phyloP scores from a whole-genome alignment of 2,113 vertebrate genomes.

The Acrocephalus kingi region DNA sequence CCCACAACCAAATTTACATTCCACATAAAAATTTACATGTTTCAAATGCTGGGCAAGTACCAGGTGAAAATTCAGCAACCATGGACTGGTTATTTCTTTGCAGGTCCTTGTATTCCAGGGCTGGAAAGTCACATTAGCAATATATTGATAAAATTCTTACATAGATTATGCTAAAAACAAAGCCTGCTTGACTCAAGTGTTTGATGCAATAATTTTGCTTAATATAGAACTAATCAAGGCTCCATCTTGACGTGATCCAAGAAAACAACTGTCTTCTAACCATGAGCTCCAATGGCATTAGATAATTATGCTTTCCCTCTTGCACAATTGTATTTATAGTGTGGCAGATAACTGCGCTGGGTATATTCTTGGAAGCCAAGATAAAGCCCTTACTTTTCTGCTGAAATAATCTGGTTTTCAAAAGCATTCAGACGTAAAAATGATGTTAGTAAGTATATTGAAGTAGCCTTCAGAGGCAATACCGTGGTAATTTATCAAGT shows the following conservation, averaged over 20 bases:
- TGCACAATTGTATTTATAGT: slow-evolving; percentile 16
- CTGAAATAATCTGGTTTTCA: not conserved
- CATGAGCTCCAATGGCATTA: not conserved
- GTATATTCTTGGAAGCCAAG: not conserved
- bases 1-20: not conserved
- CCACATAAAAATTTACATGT: not conserved
- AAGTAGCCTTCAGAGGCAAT: not conserved
- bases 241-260: not conserved
- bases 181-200: not conserved
- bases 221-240: slow-evolving; percentile 36
- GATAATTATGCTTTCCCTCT: not conserved
- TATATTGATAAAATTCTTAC: not conserved
- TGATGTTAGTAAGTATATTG: not conserved
- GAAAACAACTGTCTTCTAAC: slow-evolving; percentile 3
- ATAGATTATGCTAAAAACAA: not conserved
- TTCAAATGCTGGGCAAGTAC: not conserved
- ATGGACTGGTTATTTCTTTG: not conserved
- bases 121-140: not conserved
- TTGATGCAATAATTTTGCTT: slow-evolving; percentile 14
- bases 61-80: not conserved
- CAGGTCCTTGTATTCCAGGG: not conserved
- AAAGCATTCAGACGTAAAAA: not conserved
- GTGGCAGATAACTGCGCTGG: not conserved
- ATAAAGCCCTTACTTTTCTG: not conserved
- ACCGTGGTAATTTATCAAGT: not conserved